These are phyloP conservation scores for Ormyrus nitidulus DNA, from an alignment of 2,888 invertebrate genomes.

Conservation along the genomic window DNA sequence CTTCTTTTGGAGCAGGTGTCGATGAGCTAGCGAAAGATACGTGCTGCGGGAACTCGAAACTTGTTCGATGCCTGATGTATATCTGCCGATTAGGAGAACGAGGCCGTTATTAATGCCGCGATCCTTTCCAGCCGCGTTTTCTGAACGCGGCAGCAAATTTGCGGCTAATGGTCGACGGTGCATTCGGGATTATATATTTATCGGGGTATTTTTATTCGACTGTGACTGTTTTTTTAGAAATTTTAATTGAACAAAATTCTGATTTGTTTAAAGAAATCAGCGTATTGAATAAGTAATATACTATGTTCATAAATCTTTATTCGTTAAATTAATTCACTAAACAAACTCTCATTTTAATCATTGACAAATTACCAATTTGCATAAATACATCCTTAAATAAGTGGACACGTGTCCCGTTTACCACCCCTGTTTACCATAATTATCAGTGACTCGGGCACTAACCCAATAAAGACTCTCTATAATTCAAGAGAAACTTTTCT, in stretches of 20 bases:
- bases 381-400: neutral
- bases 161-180: neutral
- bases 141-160: neutral
- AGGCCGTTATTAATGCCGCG: neutral
- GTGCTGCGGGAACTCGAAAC: neutral
- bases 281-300: too few relatives aligned
- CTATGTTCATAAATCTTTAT: too few relatives aligned
- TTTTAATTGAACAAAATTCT: too few relatives aligned
- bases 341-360: too few relatives aligned
- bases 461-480: slow-evolving; percentile 21
- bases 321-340: too few relatives aligned
- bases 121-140: neutral
- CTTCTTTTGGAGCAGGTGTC: neutral
- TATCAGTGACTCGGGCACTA: slow-evolving; percentile 21
- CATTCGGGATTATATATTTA: neutral
- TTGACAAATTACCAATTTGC: too few relatives aligned
- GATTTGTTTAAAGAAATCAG: too few relatives aligned
- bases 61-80: neutral
- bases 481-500: slow-evolving; percentile 36
- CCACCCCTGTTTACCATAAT: neutral
- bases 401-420: slow-evolving; percentile 13
- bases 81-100: neutral
- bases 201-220: neutral
- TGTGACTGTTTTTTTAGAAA: too few relatives aligned
- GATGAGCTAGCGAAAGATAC: neutral